Conservation (phyloP, 2,888 invertebrate genomes). For the Agriotes lineatus region DNA sequence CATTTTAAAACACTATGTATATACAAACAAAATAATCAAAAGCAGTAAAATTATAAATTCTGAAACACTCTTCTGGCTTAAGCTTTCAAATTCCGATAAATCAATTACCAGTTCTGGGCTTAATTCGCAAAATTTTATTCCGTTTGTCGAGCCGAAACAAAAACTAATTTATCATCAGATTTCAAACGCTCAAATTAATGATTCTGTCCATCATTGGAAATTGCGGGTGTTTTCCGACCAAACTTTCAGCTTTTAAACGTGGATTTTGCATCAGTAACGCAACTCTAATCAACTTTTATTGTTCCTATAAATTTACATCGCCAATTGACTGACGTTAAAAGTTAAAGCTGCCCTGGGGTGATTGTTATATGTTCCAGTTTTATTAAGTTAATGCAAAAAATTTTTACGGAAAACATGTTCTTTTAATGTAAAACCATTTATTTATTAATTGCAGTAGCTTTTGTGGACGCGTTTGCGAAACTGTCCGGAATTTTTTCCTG, state of each 20-base stretch:
- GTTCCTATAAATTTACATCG: not conserved
- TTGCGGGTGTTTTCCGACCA: constrained; percentile 6
- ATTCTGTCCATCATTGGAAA: not conserved
- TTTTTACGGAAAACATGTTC: not conserved
- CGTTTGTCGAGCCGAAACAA: constrained; percentile 6
- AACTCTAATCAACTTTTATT: constrained; percentile 1
- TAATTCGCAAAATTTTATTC: constrained; percentile 13
- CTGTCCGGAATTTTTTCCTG: no score
- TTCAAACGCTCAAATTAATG: constrained; percentile 2
- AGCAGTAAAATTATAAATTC: no score
- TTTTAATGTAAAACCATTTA: no score
- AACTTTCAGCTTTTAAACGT: constrained; percentile 9
- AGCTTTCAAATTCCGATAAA: not conserved
- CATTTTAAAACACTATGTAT: no score
- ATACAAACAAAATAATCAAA: no score
- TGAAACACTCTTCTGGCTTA: no score
- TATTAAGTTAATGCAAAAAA: not conserved
- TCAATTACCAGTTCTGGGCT: not conserved
- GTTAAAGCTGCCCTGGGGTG: not conserved
- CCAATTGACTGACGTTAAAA: constrained; percentile 10
- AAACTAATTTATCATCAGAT: constrained; percentile 14
- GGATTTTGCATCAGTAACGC: constrained; percentile 9
- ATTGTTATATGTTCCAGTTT: not conserved
- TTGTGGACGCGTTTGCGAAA: no score
- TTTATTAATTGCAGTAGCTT: no score